These are phyloP conservation scores for Macrotrachela quadricornifera DNA, from an alignment of 1,140 invertebrate genomes.

Conservation along the genomic window DNA sequence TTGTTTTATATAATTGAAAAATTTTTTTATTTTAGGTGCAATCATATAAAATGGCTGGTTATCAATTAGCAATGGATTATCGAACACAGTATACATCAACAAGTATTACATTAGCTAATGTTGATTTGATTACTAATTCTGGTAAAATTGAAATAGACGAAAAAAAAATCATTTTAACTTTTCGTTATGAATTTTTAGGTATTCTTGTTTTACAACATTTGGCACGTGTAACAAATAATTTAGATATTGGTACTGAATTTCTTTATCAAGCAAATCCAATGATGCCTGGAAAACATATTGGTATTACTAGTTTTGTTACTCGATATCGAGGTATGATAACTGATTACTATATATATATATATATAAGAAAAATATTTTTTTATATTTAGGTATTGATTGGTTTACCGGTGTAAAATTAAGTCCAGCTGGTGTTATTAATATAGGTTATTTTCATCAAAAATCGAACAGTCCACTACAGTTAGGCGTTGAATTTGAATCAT, in stretches of 20 bases:
- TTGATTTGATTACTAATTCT: slow-evolving; percentile 1
- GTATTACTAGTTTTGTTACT: background rate
- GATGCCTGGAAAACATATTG: background rate
- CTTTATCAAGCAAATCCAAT: slow-evolving; percentile 32
- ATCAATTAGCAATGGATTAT: slow-evolving; percentile 8
- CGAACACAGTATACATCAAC: background rate
- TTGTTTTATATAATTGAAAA: background rate
- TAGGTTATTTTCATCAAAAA: background rate
- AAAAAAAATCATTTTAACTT: no score
- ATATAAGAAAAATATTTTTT: background rate
- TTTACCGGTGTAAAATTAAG: background rate
- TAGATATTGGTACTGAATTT: slow-evolving; percentile 72
- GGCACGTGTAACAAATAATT: slow-evolving; percentile 51
- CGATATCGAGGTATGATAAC: background rate
- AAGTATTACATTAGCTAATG: background rate
- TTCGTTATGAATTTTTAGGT: background rate
- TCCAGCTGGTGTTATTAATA: background rate
- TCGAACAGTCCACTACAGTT: slow-evolving; percentile 14
- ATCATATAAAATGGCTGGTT: background rate
- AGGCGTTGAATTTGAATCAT: slow-evolving; percentile 44
- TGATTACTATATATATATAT: background rate
- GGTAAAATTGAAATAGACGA: background rate
- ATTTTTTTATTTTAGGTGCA: no score
- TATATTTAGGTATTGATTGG: background rate
- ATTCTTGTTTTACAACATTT: slow-evolving; percentile 72